Conservation (phyloP, 1,140 invertebrate species). For the Nautilus pompilius region DNA sequence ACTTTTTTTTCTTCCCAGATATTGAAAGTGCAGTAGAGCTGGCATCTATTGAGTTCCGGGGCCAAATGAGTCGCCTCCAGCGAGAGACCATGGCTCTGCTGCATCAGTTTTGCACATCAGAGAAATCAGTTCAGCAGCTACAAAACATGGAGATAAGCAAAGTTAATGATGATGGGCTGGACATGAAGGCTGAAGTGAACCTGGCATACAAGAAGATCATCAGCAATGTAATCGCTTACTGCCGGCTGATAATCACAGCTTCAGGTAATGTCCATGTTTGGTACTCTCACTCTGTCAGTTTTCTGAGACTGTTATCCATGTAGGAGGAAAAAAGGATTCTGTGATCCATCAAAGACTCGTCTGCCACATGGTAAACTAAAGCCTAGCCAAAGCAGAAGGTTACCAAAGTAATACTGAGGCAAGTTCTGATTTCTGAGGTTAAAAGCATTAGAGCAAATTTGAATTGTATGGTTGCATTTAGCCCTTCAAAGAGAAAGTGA, state of each 20-base stretch:
- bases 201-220: slow-evolving; percentile 42
- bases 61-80: slow-evolving; percentile 47
- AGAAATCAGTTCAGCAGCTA: slow-evolving; percentile 40
- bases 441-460: too few species aligned
- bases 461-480: too few species aligned
- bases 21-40: slow-evolving; percentile 32
- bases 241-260: slow-evolving; percentile 39
- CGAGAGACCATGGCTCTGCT: slow-evolving; percentile 69
- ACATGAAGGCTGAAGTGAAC: slow-evolving; percentile 28
- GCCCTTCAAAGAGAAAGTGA: too few species aligned
- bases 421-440: too few species aligned
- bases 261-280: slow-evolving; percentile 34
- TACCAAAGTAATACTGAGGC: too few species aligned
- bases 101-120: slow-evolving; percentile 63
- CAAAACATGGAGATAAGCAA: slow-evolving; percentile 48
- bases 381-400: too few species aligned
- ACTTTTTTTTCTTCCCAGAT: slow-evolving; percentile 12
- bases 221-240: slow-evolving; percentile 46
- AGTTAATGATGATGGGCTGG: slow-evolving; percentile 20
- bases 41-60: slow-evolving; percentile 46
- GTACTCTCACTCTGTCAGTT: background rate
- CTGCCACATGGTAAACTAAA: too few species aligned
- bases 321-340: too few species aligned
- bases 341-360: too few species aligned
- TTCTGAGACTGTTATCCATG: too few species aligned